A percentile compares a stretch with the other conserved stretches of the same genome.
Evolutionary conservation across 2,113 vertebrate species (phyloP).

Genomic region (Limnothrissa miodon): DNA sequence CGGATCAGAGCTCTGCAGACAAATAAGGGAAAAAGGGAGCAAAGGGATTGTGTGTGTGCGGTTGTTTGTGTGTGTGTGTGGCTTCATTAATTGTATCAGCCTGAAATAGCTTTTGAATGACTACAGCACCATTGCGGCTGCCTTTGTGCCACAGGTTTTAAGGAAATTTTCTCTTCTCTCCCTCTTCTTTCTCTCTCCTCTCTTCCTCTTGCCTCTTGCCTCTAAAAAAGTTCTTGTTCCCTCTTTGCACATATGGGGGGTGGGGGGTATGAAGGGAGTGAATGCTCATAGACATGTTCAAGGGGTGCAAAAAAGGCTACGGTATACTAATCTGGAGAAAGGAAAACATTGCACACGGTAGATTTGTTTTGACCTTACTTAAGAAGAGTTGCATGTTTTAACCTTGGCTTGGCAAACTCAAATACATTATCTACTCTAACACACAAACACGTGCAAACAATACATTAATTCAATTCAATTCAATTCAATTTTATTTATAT

Average conservation of each 20-base stretch:
- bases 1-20: background rate
- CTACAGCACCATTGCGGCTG: background rate
- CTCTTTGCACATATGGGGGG: background rate
- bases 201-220: background rate
- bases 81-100: slow-evolving; percentile 44
- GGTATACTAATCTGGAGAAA: no score
- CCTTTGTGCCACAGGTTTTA: background rate
- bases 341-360: background rate
- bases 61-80: background rate
- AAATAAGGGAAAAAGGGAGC: background rate
- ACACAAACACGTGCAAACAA: no score
- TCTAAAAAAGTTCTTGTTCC: background rate
- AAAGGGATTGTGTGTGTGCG: background rate
- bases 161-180: background rate
- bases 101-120: slow-evolving; percentile 28
- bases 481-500: no score
- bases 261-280: no score
- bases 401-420: background rate
- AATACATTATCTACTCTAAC: no score
- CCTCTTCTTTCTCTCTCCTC: background rate
- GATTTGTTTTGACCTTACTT: background rate
- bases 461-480: no score
- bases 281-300: no score
- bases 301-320: no score
- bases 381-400: background rate